Conservation (phyloP, 2,797 vertebrate genomes). For the Oryzias sinensis region DNA sequence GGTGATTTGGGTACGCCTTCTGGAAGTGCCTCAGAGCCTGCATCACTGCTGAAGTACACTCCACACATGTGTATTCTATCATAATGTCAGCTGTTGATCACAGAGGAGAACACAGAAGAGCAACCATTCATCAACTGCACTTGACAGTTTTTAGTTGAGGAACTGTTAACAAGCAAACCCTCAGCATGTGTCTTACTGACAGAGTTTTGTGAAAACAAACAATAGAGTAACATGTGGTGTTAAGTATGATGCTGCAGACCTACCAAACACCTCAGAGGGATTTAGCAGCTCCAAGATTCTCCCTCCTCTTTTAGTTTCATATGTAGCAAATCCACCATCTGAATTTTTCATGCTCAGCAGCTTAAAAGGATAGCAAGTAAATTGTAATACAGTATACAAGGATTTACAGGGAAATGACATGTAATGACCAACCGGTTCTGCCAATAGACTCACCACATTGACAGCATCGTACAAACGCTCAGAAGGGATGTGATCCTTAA, state of each 20-base stretch:
- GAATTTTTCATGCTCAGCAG: constrained; percentile 89
- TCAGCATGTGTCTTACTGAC: too few relatives aligned
- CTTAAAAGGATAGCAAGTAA: constrained; percentile 57
- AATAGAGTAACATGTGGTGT: not conserved
- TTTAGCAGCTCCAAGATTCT: constrained; percentile 90
- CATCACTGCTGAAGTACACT: constrained; percentile 93
- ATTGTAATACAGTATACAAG: not conserved
- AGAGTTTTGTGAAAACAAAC: too few relatives aligned
- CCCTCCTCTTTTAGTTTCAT: constrained; percentile 93
- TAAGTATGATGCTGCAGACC: not conserved
- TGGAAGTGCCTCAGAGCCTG: constrained; percentile 89
- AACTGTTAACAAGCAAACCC: too few relatives aligned
- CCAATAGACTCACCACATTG: constrained; percentile 83
- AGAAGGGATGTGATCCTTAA: constrained; percentile 66
- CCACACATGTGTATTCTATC: constrained; percentile 95
- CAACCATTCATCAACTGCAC: too few relatives aligned
- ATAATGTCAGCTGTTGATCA: constrained; percentile 88
- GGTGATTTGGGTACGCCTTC: constrained; percentile 78
- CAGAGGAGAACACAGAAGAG: not conserved
- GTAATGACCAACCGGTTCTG: not conserved
- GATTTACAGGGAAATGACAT: not conserved
- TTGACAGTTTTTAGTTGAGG: too few relatives aligned
- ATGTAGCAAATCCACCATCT: constrained; percentile 91
- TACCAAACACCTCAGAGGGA: constrained; percentile 94
- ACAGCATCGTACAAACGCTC: constrained; percentile 86